These are phyloP conservation scores for Cyanoderma ruficeps DNA, from an alignment of 2,113 vertebrate genomes.

Conservation along the genomic window DNA sequence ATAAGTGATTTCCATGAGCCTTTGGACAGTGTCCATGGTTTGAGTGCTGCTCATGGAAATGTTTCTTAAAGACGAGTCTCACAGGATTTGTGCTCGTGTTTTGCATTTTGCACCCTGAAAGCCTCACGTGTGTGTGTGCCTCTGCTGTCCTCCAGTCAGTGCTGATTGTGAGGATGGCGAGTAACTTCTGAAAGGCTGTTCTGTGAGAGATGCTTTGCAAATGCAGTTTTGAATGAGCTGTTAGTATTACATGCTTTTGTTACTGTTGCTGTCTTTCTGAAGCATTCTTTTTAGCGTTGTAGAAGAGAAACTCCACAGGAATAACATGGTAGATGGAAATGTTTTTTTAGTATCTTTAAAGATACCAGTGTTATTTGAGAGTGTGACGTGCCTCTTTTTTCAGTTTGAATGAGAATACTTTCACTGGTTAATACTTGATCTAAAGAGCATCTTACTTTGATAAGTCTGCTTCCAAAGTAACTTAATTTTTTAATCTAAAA, in stretches of 20 bases:
- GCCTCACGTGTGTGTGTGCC: neutral
- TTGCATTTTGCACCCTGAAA: neutral
- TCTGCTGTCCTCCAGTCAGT: neutral
- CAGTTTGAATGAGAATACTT: neutral
- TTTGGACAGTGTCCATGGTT: neutral
- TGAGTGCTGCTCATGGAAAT: neutral
- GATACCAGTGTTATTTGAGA: neutral
- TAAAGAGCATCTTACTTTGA: neutral
- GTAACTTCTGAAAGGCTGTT: neutral
- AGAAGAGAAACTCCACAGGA: neutral
- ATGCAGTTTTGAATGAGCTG: neutral
- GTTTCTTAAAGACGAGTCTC: neutral
- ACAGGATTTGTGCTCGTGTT: neutral
- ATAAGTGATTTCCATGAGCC: neutral
- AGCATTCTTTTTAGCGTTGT: neutral
- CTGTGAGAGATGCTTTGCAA: neutral
- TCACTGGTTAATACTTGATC: neutral
- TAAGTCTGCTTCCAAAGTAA: neutral
- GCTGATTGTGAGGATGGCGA: neutral
- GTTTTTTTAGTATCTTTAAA: neutral
- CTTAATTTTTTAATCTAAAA: neutral
- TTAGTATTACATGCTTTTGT: neutral
- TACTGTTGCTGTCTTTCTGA: neutral
- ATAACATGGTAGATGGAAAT: neutral
- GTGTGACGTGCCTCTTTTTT: neutral